phyloP scores from a whole-genome alignment of 1,140 invertebrate species.

The Cardiocondyla obscurior region DNA sequence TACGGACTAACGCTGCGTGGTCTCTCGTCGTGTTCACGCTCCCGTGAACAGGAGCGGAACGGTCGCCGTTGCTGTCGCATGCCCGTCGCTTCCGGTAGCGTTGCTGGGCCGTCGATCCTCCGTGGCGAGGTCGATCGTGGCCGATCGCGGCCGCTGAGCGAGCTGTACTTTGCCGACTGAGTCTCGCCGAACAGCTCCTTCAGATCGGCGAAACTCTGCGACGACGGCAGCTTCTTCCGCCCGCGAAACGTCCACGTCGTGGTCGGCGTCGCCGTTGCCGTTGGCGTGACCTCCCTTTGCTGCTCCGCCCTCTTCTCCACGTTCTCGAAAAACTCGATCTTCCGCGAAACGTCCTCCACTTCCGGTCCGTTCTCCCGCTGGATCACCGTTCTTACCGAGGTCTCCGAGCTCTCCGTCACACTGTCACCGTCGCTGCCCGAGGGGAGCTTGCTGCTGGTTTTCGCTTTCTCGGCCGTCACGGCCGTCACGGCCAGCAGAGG shows the following conservation, averaged over 20 bases:
- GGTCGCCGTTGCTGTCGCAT: slow-evolving; percentile 66
- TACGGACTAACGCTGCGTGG: slow-evolving; percentile 81
- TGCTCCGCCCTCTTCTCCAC: slow-evolving; percentile 78
- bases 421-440: slow-evolving; percentile 87
- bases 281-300: neutral
- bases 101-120: slow-evolving; percentile 70
- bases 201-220: slow-evolving; percentile 89
- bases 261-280: neutral
- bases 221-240: slow-evolving; percentile 81
- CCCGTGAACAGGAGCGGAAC: slow-evolving; percentile 70
- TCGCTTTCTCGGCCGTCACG: slow-evolving; percentile 67
- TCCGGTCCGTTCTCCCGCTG: slow-evolving; percentile 75
- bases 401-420: slow-evolving; percentile 87
- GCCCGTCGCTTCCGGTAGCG: slow-evolving; percentile 71
- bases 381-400: slow-evolving; percentile 88
- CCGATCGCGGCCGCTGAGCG: slow-evolving; percentile 49
- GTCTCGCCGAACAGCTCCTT: slow-evolving; percentile 92
- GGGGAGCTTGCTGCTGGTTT: slow-evolving; percentile 71
- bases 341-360: slow-evolving; percentile 87
- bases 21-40: slow-evolving; percentile 76
- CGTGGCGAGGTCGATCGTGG: slow-evolving; percentile 74
- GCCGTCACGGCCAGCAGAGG: slow-evolving; percentile 63
- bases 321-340: slow-evolving; percentile 92
- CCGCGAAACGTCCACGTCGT: neutral
- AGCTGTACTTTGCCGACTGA: slow-evolving; percentile 76